Evolutionary conservation across 2,888 invertebrate species (phyloP), one percentile per base, ranked within the genome.

Genomic region (Furcula furcula): DNA sequence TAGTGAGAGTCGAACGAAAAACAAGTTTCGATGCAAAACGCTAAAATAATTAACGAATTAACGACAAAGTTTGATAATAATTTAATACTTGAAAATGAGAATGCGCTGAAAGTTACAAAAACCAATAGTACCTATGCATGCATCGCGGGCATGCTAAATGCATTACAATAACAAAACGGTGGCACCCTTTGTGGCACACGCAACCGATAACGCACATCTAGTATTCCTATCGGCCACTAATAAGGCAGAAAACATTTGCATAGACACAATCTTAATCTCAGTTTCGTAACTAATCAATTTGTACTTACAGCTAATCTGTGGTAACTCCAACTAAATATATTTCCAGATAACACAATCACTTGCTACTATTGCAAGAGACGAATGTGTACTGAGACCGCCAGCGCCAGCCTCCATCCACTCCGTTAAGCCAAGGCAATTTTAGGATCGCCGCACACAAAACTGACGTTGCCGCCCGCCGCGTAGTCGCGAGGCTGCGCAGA

Each of bases 331-430:
- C 11, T 22, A 6, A 22, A 22, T 11, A 22, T 12, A 23, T 12
- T 12, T 7, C n/a, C 28, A 10, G 28, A 28, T 7, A 18, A 11
- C 7, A 7, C n/a, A 11, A 4, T 20, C n/a, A 22, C 29, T 35
- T 28, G 45, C 40, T 45, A 20, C 27, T 13, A 15, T 36, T 4
- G 14, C 32, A 28, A 43, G 45, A 41, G 47, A 40, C 49, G 42
- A 48, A 26, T 15, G 48, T 45, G 36, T 32, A 63, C 60, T 65
- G 49, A 39, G 30, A 12, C 36, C n/a, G n/a, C 29, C 31, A 5
- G 29, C 34, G 26, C 25, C 34, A n/a, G 28, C 14, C 30, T 46
- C 28, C 30, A n/a, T n/a, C n/a, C n/a, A n/a, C n/a, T n/a, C n/a
- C n/a, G n/a, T n/a, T n/a, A n/a, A n/a, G n/a, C n/a, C n/a, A n/a